Evolutionary conservation across 1,140 invertebrate genomes (phyloP), one percentile per base, ranked within the genome.

Genomic region (Acromyrmex echinatior): DNA sequence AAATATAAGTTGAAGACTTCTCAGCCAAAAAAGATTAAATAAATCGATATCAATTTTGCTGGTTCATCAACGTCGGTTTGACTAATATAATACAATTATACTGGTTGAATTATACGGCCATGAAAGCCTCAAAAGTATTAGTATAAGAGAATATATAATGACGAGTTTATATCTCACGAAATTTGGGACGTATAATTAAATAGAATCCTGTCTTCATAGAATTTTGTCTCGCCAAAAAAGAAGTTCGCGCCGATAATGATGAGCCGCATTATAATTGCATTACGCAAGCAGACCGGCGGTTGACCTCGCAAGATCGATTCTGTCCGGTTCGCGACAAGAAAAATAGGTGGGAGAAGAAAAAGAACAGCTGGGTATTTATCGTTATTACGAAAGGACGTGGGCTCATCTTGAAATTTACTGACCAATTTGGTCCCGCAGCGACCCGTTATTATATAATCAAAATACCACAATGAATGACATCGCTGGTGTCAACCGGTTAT

Each of bases 321-420:
- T 63, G 70, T 89, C 82, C 62, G 56, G 86, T 18, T 39, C 45
- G n/a, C 16, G 4, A 21, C 14, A 14, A 21, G 35, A 74, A 51
- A 70, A 16, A 86, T 28, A 28, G 60, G 53, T 49, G 71, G 77
- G 63, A 62, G 66, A 81, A 53, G 28, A 86, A 74, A 82, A 85
- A 62, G 60, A 9, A 77, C 39, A 80, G 3, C 39, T 53, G n/a
- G 51, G 58, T 89, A 89, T 92, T 90, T 89, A 89, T 91, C 90
- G 73, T 63, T 80, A 62, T 89, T 90, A 58, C 86, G 89, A 93
- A 92, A 92, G 90, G 78, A 86, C 82, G 53, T 31, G 70, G 63
- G 58, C 80, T 92, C 90, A 79, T 91, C 89, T 62, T 58, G 73
- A 86, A 90, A 92, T 92, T 91, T 89, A 88, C 84, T 81, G 86